Evolutionary conservation across 2,888 invertebrate species (phyloP), one percentile per base, ranked within the genome.

Genomic region (Craniophora ligustri): DNA sequence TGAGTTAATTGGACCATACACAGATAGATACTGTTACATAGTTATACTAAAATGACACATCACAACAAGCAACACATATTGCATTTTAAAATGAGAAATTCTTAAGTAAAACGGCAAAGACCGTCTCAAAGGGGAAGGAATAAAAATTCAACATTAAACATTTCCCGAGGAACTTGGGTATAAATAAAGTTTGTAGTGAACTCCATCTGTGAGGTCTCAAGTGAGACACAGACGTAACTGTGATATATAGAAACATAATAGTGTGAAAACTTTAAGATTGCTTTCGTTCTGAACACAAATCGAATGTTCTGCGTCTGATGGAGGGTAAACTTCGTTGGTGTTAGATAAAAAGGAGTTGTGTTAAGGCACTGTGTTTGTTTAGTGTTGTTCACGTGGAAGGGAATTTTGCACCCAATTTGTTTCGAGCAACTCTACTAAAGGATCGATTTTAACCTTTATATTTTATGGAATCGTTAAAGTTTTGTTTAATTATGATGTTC

Each of bases 101-200:
- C 77, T 78, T 74, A 65, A 78, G 75, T 75, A 81, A 79, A 83
- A 77, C 72, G 64, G 58, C 47, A 47, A 67, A 42, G 55, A 57
- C 49, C 36, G 48, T 47, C 70, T 68, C 72, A 78, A 78, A 80
- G 76, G 76, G 72, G 74, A 76, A 61, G 72, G 72, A 84, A 86
- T 85, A 88, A 87, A 87, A 86, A 85, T 85, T 80, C 76, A 81
- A 86, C 88, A 86, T 87, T 87, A 87, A 88, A 88, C 83, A 88
- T 87, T 86, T 86, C 84, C 83, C 53, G 59, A 67, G 66, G 71
- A 85, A 86, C 79, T 85, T 74, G 69, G 63, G 76, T 82, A 85
- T 86, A 87, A 88, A 88, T 85, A 88, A 87, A 85, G 80, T 85
- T 86, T 79, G 66, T 71, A 40, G 55, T 58, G 56, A 79, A 81